Percentiles rank a stretch among this genome's conserved stretches.
Evolutionary conservation across 2,888 invertebrate genomes (phyloP).

Genomic region (Amiota mariae): DNA sequence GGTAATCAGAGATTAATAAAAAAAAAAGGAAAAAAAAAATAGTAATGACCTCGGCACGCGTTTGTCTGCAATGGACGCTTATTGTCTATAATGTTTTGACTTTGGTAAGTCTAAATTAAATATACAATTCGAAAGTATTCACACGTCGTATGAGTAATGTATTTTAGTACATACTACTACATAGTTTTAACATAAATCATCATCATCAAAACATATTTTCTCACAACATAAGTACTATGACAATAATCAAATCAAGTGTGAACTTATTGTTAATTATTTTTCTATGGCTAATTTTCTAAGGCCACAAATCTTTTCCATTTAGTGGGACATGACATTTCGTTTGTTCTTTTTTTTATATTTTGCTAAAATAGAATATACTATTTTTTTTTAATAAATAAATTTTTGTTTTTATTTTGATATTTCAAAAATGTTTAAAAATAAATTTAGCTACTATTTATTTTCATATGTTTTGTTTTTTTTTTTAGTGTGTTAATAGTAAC

Average conservation of each 20-base stretch:
- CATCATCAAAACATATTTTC: no score
- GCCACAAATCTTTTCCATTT: slow-evolving; percentile 7
- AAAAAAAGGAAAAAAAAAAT: slow-evolving; percentile 24
- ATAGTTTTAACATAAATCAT: no score
- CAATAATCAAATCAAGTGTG: not conserved
- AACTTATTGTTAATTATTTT: not conserved
- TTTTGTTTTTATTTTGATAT: not conserved
- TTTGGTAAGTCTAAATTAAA: slow-evolving; percentile 56
- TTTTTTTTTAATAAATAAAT: no score
- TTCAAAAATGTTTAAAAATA: slow-evolving; percentile 14
- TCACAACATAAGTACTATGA: no score
- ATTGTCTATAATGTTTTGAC: slow-evolving; percentile 62
- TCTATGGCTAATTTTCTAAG: not conserved
- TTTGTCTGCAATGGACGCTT: slow-evolving; percentile 65
- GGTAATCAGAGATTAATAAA: slow-evolving; percentile 27
- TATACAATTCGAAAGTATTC: not conserved
- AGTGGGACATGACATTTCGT: slow-evolving; percentile 17
- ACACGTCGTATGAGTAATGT: not conserved
- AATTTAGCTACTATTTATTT: not conserved
- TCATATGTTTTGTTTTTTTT: slow-evolving; percentile 2
- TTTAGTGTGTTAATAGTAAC: not conserved
- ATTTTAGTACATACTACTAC: no score
- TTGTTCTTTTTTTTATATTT: slow-evolving; percentile 8
- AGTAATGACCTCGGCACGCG: slow-evolving; percentile 60
- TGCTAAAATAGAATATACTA: not conserved